Conservation (phyloP, 1,140 invertebrate species). For the Drosophila seguyi region DNA sequence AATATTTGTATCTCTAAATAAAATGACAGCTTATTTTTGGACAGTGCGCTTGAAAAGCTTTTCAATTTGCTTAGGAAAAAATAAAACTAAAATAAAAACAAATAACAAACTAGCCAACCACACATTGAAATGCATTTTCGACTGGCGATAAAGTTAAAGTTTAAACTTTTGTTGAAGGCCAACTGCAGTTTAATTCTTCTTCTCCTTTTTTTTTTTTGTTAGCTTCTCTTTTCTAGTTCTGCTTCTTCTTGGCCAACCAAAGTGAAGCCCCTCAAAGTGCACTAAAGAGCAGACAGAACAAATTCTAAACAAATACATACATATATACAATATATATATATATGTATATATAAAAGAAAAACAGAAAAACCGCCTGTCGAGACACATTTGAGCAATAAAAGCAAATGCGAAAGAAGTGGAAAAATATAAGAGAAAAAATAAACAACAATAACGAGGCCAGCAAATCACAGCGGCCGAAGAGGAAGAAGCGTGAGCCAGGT, state of each 20-base stretch:
- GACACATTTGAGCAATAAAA: conserved; percentile 38
- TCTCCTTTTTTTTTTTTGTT: conserved; percentile 1
- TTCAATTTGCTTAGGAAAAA: conserved; percentile 32
- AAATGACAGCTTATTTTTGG: neutral
- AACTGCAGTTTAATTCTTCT: conserved; percentile 27
- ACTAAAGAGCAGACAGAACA: conserved; percentile 24
- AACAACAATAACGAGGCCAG: conserved; percentile 30
- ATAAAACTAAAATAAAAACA: conserved; percentile 14
- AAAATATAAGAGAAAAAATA: conserved; percentile 23
- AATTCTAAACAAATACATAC: conserved; percentile 10
- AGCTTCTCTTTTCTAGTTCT: neutral
- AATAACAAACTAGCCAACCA: neutral
- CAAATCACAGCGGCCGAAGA: conserved; percentile 29
- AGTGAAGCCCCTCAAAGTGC: conserved; percentile 39
- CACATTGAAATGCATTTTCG: conserved; percentile 33
- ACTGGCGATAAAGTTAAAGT: conserved; percentile 25
- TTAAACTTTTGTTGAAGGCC: conserved; percentile 33
- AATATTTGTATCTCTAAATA: neutral
- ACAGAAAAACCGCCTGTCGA: conserved; percentile 32
- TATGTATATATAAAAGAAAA: conserved; percentile 3
- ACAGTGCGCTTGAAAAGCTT: conserved; percentile 12
- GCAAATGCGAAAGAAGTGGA: conserved; percentile 33
- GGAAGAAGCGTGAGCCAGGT: conserved; percentile 35
- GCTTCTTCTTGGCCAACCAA: conserved; percentile 11
- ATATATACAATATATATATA: neutral